Base-by-base conservation (phyloP, 2,113 vertebrate genomes). In the Sebastes fasciatus region DNA sequence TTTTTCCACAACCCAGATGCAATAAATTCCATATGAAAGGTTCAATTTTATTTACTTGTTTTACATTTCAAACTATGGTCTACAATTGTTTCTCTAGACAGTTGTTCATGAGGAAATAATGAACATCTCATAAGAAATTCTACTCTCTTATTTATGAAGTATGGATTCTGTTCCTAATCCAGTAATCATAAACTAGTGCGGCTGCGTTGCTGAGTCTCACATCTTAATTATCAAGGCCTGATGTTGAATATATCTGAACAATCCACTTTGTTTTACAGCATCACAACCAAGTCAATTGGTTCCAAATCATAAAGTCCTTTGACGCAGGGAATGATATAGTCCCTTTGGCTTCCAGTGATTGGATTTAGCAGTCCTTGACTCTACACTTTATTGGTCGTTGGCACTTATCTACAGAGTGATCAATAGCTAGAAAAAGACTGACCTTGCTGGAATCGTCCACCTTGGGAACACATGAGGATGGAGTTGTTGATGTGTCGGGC, bases 221-320 rank as follows among this genome's bases (percentile, higher is more conserved):
- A 84, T 86, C 81, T 88, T 83, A 79, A 88, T 87, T 63, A 90
- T 65, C 12, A 68, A 69, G 60, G 84, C 63, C 74, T 80, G 52
- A 78, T 88, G 83, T 23, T 68, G 77, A 89, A 80, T 88, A 90
- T 81, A 82, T 87, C 78, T 72, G 66, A 90, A 90, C 76, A 72
- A 84, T 91, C 73, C 79, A 91, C 84, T 88, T 87, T 86, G 84
- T 82, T 92, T 94, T 93, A 92, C 74, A 84, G 83, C 92, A 82
- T 87, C 88, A 74, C 69, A 54, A 65, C 70, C 67, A 79, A 86
- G 69, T 84, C 84, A 87, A 93, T 94, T 93, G 88, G 89, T 95
- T 95, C 92, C 91, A 91, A 91, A 90, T 92, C 92, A 94, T 95
- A 94, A 93, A 93, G 80, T 90, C 88, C 77, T 86, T 76, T 46